Base-by-base conservation (phyloP, 2,113 vertebrate genomes). In the Lycocorax pyrrhopterus region DNA sequence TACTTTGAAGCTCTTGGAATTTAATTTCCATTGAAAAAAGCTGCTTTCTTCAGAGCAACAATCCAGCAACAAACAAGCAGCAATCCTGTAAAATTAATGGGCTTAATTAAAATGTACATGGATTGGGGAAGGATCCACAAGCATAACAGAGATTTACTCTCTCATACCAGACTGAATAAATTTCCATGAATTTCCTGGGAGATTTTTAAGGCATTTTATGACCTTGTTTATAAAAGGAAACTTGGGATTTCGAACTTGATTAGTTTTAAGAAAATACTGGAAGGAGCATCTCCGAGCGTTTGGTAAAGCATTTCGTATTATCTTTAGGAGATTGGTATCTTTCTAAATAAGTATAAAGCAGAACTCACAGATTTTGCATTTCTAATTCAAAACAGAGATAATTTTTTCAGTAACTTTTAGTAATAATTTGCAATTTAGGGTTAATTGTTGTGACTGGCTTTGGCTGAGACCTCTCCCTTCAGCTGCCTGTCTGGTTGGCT, bases 61-160 rank as follows among this genome's bases (percentile, higher is more conserved):
- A 84, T 90, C 72, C 63, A 43, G 56, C 71, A 84, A 71, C 88
- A 90, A 90, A 90, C 85, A 91, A 94, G 74, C 37, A 62, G 86
- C 33, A 74, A 84, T 82, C 85, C 83, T 96, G 86, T 90, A 87
- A 97, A 93, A 93, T 92, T 94, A 94, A 93, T 93, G 85, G 83
- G 60, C 87, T 93, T 96, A 96, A 95, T 96, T 97, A 94, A 95
- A 92, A 84, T 89, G 84, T 89, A 56, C 81, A 93, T 30, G 62
- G 88, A 15, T 69, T 94, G 73, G 56, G 67, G 86, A 84, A 71
- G 82, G 82, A 92, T 89, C 75, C 81, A n/a, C 75, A 81, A 76
- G 52, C 69, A 52, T 59, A 87, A 15, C 69, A 83, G 82, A 93
- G 82, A 91, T 95, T 76, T 94, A 58, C 78, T 92, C 79, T 85